Evolutionary conservation across 2,888 invertebrate genomes (phyloP), one percentile per base, ranked within the genome.

Genomic region (Schrankia costaestrigalis): DNA sequence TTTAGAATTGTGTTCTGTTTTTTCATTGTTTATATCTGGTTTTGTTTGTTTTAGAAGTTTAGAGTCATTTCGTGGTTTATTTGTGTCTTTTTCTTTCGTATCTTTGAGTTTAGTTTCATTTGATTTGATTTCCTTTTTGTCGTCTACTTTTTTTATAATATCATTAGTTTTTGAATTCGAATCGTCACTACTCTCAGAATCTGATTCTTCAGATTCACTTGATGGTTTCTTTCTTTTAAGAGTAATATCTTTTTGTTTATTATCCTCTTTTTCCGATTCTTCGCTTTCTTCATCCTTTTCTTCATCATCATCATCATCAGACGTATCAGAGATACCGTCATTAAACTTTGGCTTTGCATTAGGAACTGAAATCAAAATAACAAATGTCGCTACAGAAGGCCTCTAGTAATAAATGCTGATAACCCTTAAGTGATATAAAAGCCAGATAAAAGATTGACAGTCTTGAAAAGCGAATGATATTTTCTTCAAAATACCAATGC

Each of bases 281-380:
- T 41, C 47, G 14, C 14, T 22, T 15, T 49, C 56, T 26, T 40
- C 46, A 13, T 15, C 23, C 12, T 49, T 33, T 1, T 46, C 54
- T 24, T 50, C 35, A 18, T 80, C 65, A 36, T 67, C 71, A 23
- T 82, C 71, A 46, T 61, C 60, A 5, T 77, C 78, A 27, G 80
- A 83, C 21, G 77, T 78, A 35, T 84, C 85, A 1, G 85, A 83
- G 46, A 85, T 56, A 0, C 83, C 84, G 36, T 82, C 84, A 11
- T 85, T 65, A 21, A 74, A 84, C 44, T 80, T 78, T 3, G 73
- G 73, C 49, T 78, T 80, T 2, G 77, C 62, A 25, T 84, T 85
- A 24, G 85, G 85, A 13, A 85, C 86, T 87, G 48, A 37, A 74
- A 58, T 30, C 3, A 19, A 25, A 27, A n/a, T n/a, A n/a, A n/a